Base-by-base conservation (phyloP, 2,888 invertebrate species). In the Gandaritis pyraliata region DNA sequence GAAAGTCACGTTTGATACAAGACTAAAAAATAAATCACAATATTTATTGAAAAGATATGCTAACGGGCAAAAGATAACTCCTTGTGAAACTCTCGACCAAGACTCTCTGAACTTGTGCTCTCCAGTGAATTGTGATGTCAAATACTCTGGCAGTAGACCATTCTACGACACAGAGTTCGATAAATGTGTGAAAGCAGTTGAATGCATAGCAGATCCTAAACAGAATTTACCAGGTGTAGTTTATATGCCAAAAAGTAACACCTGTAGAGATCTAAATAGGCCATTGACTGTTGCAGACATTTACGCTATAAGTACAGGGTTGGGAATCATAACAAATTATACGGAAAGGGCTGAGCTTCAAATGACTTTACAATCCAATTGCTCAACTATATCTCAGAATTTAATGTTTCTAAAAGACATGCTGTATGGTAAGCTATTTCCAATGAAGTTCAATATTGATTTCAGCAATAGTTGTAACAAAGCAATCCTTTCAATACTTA, bases 371-470 rank as follows among this genome's bases (percentile, higher is more conserved):
- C 76, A 74, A 58, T 80, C 86, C 0, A 87, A 90, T 66, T 86
- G 86, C 53, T 75, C 86, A 0, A 86, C 88, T 0, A 82, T 90
- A 70, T 90, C 90, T 1, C 80, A 90, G 69, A 87, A 88, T 69
- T 39, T 89, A 8, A 70, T 75, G 18, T 72, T 89, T 18, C 58
- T 90, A 13, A 74, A 67, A 65, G 87, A 89, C 69, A 61, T 88
- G 33, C 68, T 87, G 50, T 74, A 69, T 49, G 87, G 88, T 0
- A 86, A 81, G 57, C 62, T 88, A 6, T 79, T 70, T 57, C 77
- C 80, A 3, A 38, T 64, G 1, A 71, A 73, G 13, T 72, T 63
- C n/a, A 75, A 75, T n/a, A 69, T 66, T 0, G 78, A 81, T 55
- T 83, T 80, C 33, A 71, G 71, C 30, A 56, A 66, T 18, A 78